Conservation (phyloP, 2,113 vertebrate species). For the Montifringilla adamsi region DNA sequence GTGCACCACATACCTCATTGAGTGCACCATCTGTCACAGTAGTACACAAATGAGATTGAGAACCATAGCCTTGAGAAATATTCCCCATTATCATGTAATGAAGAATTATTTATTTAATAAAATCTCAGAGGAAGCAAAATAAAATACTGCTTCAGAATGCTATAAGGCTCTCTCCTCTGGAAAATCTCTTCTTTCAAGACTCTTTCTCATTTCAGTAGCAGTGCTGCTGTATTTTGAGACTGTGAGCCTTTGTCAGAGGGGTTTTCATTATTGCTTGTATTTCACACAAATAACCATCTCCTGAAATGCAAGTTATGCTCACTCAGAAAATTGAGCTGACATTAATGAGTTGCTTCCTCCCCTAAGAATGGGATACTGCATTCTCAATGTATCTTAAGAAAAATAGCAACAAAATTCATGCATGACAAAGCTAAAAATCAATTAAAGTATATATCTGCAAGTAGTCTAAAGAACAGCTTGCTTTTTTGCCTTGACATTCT, state of each 20-base stretch:
- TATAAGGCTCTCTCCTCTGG: not conserved
- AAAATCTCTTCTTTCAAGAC: not conserved
- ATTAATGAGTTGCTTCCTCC: not conserved
- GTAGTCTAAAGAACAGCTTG: not conserved
- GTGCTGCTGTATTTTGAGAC: not conserved
- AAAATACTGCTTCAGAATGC: not conserved
- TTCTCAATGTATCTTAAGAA: not conserved
- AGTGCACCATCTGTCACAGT: not conserved
- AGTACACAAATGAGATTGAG: slow-evolving; percentile 33
- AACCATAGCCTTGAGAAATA: slow-evolving; percentile 53
- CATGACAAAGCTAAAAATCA: slow-evolving; percentile 19
- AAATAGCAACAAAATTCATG: not conserved
- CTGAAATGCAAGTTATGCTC: not conserved
- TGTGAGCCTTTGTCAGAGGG: not conserved
- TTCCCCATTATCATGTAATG: slow-evolving; percentile 27
- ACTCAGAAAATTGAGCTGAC: not conserved
- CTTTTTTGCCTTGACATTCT: not conserved
- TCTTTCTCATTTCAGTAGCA: not conserved
- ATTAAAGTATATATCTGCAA: not conserved
- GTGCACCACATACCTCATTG: not conserved
- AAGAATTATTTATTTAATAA: slow-evolving; percentile 43
- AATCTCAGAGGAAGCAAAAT: slow-evolving; percentile 46
- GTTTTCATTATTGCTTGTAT: not conserved
- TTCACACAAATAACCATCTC: not conserved
- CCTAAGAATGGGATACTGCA: not conserved